These are phyloP conservation scores for Hydropsyche betteni DNA, from an alignment of 2,888 invertebrate species.

Conservation along the genomic window DNA sequence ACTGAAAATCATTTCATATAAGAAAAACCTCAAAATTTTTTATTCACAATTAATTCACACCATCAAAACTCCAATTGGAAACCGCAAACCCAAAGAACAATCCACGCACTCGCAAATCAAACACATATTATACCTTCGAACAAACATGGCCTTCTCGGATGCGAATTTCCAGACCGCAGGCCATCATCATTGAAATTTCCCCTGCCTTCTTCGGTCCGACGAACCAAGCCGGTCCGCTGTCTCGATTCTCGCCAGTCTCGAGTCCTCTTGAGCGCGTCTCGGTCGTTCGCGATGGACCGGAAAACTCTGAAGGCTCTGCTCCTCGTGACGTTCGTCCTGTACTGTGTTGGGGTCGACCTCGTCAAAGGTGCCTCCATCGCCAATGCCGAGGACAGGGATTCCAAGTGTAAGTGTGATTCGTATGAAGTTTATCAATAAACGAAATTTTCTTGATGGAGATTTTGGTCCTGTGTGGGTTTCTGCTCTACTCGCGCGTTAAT, in stretches of 20 bases:
- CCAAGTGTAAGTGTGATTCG: slow-evolving; percentile 14
- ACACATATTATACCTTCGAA: too few species aligned
- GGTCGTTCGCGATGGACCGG: not conserved
- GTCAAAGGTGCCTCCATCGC: not conserved
- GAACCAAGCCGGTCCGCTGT: not conserved
- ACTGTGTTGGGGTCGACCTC: not conserved
- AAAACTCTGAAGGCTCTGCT: not conserved
- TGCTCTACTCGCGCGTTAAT: not conserved
- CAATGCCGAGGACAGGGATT: slow-evolving; percentile 8
- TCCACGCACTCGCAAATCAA: too few species aligned
- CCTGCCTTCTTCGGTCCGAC: not conserved
- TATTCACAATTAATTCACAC: too few species aligned
- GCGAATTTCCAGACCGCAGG: too few species aligned
- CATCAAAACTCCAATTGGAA: too few species aligned
- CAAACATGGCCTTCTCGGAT: too few species aligned
- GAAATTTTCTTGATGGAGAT: not conserved
- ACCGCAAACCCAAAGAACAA: too few species aligned
- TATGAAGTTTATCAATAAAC: not conserved
- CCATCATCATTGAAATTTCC: too few species aligned
- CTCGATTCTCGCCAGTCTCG: too few species aligned
- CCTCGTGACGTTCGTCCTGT: not conserved
- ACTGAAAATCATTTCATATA: too few species aligned
- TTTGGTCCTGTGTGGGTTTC: not conserved
- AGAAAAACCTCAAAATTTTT: too few species aligned
- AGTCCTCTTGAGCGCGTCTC: too few species aligned